These are phyloP conservation scores for Cheirogaleus major DNA, from an alignment of 2,797 vertebrate genomes.

Conservation along the genomic window DNA sequence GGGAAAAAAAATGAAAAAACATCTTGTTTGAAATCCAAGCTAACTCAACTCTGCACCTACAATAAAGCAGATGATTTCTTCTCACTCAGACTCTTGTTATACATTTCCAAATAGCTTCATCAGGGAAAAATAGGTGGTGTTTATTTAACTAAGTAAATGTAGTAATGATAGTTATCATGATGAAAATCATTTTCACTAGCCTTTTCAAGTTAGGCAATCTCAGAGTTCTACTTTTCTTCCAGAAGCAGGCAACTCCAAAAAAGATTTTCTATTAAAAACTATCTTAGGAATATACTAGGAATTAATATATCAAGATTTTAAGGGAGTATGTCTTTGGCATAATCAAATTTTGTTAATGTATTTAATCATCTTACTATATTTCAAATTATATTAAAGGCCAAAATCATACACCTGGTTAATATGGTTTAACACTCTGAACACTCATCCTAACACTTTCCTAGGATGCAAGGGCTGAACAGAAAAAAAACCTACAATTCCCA, in stretches of 20 bases:
- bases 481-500: neutral
- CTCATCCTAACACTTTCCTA: neutral
- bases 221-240: conserved; percentile 5
- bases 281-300: neutral
- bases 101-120: neutral
- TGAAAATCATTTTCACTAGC: neutral
- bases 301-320: neutral
- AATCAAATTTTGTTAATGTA: neutral
- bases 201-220: neutral
- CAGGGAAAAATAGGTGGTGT: neutral
- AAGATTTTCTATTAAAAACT: conserved; percentile 27
- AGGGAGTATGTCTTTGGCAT: neutral
- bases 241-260: neutral
- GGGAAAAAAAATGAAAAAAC: neutral
- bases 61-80: neutral
- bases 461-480: neutral
- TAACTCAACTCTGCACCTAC: neutral
- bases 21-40: neutral
- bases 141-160: neutral
- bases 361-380: neutral
- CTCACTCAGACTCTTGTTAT: neutral
- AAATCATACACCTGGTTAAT: neutral
- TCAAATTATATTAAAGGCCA: neutral
- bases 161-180: neutral
- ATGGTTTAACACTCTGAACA: neutral